Evolutionary conservation across 2,113 vertebrate species (phyloP).

Genomic region (Nyctereutes procyonoides): DNA sequence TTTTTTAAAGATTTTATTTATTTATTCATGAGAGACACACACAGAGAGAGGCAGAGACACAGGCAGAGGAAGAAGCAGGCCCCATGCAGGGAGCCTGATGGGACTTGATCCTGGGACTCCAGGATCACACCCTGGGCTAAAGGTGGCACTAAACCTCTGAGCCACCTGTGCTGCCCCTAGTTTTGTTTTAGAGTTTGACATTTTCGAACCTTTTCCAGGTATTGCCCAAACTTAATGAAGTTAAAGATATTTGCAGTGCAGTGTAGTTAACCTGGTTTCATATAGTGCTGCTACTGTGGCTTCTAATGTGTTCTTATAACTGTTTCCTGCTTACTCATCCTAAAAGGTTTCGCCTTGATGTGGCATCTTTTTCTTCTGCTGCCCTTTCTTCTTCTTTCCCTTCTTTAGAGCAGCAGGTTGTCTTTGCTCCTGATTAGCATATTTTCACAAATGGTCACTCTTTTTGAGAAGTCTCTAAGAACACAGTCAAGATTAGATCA

Average conservation of each 20-base stretch:
- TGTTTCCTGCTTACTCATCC: conserved; percentile 69
- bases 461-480: conserved; percentile 43
- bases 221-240: not conserved
- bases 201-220: not conserved
- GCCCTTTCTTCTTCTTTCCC: not conserved
- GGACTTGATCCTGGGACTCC: too few relatives aligned
- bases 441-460: conserved; percentile 21
- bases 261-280: not conserved
- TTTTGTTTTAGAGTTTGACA: not conserved
- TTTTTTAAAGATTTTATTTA: too few relatives aligned
- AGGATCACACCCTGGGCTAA: too few relatives aligned
- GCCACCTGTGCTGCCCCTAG: too few relatives aligned
- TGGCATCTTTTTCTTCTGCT: not conserved
- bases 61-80: too few relatives aligned
- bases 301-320: conserved; percentile 38
- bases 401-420: not conserved
- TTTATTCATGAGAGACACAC: too few relatives aligned
- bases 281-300: not conserved
- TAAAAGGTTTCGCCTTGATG: conserved; percentile 20
- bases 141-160: too few relatives aligned
- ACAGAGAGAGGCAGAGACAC: too few relatives aligned
- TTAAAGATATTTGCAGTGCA: not conserved
- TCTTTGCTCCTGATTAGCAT: not conserved
- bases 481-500: conserved; percentile 53
- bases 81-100: too few relatives aligned